Percentiles rank a stretch among this genome's conserved stretches.
Evolutionary conservation across 2,113 vertebrate species (phyloP).

Genomic region (Rhea americana): DNA sequence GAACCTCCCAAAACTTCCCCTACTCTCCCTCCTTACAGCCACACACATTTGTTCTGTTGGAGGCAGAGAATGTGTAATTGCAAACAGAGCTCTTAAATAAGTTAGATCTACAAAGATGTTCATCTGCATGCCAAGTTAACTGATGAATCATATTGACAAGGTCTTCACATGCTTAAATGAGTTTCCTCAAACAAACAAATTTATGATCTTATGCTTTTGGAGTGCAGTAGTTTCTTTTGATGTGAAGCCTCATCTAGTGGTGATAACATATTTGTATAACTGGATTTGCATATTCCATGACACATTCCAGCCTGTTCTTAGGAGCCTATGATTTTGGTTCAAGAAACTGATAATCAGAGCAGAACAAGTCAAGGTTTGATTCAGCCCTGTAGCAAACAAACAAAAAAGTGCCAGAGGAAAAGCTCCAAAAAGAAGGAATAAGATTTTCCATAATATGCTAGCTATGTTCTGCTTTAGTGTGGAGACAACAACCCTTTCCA

Average conservation of each 20-base stretch:
- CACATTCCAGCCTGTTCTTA: neutral
- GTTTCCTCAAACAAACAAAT: neutral
- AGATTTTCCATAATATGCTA: neutral
- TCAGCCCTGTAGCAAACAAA: neutral
- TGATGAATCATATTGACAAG: neutral
- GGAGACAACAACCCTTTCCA: neutral
- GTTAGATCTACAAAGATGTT: neutral
- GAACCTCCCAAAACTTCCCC: neutral
- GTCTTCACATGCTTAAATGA: neutral
- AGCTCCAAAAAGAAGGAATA: neutral
- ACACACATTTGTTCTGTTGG: neutral
- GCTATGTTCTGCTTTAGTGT: neutral
- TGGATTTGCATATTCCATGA: neutral
- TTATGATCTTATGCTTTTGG: neutral
- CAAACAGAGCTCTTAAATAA: neutral
- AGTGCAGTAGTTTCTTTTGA: neutral
- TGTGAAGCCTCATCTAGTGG: neutral
- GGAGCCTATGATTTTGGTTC: neutral
- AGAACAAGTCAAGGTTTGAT: constrained; percentile 6
- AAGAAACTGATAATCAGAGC: neutral
- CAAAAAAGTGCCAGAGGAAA: neutral
- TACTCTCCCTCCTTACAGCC: neutral
- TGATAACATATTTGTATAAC: neutral
- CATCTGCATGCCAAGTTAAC: neutral
- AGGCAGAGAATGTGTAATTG: neutral